Percentiles rank a stretch among this genome's conserved stretches.
Evolutionary conservation across 2,797 vertebrate species (phyloP).

Genomic region (Myotis findleyi): DNA sequence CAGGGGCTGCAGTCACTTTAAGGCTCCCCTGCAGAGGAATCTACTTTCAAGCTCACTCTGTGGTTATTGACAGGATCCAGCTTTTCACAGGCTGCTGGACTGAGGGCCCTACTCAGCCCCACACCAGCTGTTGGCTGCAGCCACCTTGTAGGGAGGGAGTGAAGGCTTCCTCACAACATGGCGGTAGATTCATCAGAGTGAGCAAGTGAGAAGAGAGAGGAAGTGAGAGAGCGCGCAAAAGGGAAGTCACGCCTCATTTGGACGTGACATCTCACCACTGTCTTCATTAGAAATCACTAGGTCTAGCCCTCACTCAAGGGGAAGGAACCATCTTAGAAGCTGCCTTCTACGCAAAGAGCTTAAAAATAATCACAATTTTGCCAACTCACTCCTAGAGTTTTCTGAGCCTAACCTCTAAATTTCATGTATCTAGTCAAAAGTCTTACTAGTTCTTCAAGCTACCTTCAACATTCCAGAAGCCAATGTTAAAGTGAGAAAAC

Average conservation of each 20-base stretch:
- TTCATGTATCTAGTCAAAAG: neutral
- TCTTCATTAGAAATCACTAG: neutral
- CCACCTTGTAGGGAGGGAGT: neutral
- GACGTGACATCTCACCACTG: neutral
- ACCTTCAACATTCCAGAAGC: neutral
- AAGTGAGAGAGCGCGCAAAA: neutral
- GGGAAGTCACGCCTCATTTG: neutral
- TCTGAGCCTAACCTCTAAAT: slow-evolving; percentile 17
- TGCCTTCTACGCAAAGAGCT: neutral
- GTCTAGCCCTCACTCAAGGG: no score
- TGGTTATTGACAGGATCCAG: neutral
- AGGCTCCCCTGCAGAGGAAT: neutral
- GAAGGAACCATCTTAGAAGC: neutral
- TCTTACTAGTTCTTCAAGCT: neutral
- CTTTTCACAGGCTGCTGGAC: neutral
- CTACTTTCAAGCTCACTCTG: neutral
- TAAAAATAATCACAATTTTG: neutral
- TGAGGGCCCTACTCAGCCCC: neutral
- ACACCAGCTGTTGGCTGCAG: neutral
- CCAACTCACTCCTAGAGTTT: neutral
- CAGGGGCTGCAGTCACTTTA: neutral
- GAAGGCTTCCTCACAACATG: neutral
- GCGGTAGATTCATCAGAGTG: neutral
- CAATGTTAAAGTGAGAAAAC: neutral
- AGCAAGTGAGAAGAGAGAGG: neutral